phyloP scores from a whole-genome alignment of 2,113 vertebrate species.

The Festucalex cinctus region DNA sequence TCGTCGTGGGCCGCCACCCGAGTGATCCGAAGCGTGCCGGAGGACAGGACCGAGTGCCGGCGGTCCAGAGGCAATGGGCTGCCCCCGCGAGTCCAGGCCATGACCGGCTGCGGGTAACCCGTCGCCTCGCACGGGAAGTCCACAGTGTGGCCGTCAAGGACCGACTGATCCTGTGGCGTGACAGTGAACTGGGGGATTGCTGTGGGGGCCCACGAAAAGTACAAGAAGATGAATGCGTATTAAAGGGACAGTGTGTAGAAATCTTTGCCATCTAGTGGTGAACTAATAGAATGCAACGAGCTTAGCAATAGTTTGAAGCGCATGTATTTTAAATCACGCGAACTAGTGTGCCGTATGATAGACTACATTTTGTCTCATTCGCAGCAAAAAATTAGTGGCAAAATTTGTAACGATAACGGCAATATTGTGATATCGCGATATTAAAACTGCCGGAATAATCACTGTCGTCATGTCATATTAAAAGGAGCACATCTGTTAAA shows the following conservation, averaged over 20 bases:
- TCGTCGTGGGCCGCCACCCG: constrained; percentile 89
- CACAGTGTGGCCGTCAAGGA: constrained; percentile 88
- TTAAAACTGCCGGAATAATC: no score
- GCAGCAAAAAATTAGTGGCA: no score
- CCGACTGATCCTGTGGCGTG: constrained; percentile 85
- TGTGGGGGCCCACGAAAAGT: constrained; percentile 41
- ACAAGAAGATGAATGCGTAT: neutral
- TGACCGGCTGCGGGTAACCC: constrained; percentile 88
- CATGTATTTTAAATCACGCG: no score
- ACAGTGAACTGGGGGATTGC: constrained; percentile 90
- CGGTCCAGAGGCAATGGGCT: constrained; percentile 86
- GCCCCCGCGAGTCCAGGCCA: constrained; percentile 94
- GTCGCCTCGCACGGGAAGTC: constrained; percentile 92
- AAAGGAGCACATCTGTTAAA: no score
- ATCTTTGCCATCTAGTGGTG: no score
- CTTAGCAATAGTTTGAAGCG: no score
- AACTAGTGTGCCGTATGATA: no score
- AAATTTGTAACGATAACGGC: no score
- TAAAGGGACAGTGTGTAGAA: neutral
- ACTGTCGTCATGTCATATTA: no score
- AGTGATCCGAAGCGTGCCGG: constrained; percentile 85
- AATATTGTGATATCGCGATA: no score
- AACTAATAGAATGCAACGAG: no score
- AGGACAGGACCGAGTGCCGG: constrained; percentile 82
- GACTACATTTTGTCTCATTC: no score